Evolutionary conservation across 1,140 invertebrate species (phyloP).

Genomic region (Zophobas morio): DNA sequence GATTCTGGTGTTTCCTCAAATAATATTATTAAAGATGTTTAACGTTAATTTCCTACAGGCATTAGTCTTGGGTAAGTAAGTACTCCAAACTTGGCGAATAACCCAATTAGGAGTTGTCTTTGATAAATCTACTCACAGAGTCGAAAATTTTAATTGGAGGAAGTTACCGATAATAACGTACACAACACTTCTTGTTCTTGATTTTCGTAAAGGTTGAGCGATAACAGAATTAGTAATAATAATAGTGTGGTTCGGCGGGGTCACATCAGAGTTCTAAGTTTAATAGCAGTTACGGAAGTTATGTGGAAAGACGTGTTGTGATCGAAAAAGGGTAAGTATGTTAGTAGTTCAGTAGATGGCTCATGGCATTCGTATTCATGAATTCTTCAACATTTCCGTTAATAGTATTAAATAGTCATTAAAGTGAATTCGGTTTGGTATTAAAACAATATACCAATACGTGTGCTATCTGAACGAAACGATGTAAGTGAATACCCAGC

Average conservation of each 20-base stretch:
- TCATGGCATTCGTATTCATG: conserved; percentile 26
- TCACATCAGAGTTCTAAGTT: too few species aligned
- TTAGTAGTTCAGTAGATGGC: conserved; percentile 18
- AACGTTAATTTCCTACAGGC: conserved; percentile 23
- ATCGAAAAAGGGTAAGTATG: conserved; percentile 1
- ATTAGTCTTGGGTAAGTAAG: conserved; percentile 30
- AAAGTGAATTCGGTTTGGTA: conserved; percentile 17
- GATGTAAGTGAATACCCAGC: neutral
- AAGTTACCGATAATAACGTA: conserved; percentile 4
- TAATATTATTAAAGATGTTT: conserved; percentile 19
- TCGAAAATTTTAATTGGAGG: conserved; percentile 14
- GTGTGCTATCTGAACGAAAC: conserved; percentile 11
- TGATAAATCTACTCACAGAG: conserved; percentile 25
- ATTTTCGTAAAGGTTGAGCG: neutral
- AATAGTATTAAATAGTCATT: conserved; percentile 26
- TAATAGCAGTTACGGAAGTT: neutral
- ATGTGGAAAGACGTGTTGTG: neutral
- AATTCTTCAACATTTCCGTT: conserved; percentile 20
- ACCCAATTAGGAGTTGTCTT: conserved; percentile 35
- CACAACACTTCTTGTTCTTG: neutral
- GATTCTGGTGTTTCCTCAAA: conserved; percentile 26
- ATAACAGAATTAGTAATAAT: too few species aligned
- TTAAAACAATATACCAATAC: conserved; percentile 16
- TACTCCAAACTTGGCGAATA: conserved; percentile 23
- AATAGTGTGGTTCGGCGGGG: too few species aligned